Base-by-base conservation (phyloP, 1,140 invertebrate species). In the Muscidifurax raptorellus region DNA sequence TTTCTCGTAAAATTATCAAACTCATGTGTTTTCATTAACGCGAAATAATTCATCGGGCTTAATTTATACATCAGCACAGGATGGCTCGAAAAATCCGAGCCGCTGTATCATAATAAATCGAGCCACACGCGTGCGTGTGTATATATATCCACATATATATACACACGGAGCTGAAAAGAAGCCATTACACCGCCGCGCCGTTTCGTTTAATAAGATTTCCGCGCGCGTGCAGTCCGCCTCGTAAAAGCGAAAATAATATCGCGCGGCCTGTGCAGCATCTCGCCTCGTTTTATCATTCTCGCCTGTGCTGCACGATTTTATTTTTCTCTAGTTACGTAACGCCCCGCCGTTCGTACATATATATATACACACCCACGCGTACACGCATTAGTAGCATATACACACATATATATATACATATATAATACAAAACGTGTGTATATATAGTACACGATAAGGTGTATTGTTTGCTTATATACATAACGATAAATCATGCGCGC, bases 151-250 rank as follows among this genome's bases (percentile, higher is more conserved):
- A 69, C 18, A 69, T 22, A 2, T 22, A 9, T 15, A 22, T 25
- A 28, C 27, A 69, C 9, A 6, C 32, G 36, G 36, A 9, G 1
- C 36, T 40, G 36, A 40, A 40, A 40, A 40, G 36, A 40, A 40
- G 36, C 7, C 36, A 10, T 72, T 72, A 72, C 30, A 32, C 13
- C 22, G 12, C 30, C n/a, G 27, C 12, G 69, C 27, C 36, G 28
- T 32, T 72, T 32, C 30, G 12, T 76, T 52, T 44, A 52, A 47
- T 52, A 76, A 76, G 44, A 30, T 76, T 40, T 76, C 36, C 30
- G 72, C 30, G 36, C 36, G 30, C 22, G 18, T n/a, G n/a, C n/a
- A n/a, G n/a, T 71, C 15, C 69, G n/a, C n/a, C 69, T 71, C 69
- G 12, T 28, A 71, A 71, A 32, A 71, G 30, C 25, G 69, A 71